Evolutionary conservation across 2,113 vertebrate species (phyloP).

Genomic region (Penelope pileata): DNA sequence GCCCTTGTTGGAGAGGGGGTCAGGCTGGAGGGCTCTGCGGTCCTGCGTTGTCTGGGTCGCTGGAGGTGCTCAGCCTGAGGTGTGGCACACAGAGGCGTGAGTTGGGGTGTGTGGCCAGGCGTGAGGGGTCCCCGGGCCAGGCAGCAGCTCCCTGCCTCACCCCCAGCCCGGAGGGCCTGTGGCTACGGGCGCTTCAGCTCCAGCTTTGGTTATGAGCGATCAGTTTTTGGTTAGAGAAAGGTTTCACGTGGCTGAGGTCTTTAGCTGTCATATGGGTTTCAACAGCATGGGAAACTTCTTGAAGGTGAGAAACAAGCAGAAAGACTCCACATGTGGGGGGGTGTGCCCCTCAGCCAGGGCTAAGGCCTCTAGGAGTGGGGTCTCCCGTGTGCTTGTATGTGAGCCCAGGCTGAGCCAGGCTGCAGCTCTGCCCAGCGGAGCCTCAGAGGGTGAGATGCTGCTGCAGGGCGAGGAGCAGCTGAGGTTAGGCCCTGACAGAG

Average conservation of each 20-base stretch:
- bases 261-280: neutral
- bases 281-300: neutral
- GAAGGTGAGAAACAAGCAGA: neutral
- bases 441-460: neutral
- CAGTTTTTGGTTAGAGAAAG: neutral
- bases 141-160: neutral
- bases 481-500: too few relatives aligned
- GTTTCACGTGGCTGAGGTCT: neutral
- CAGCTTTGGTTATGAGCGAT: neutral
- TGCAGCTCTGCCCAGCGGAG: fast-evolving
- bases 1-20: neutral
- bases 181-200: neutral
- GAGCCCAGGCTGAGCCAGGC: neutral
- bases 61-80: neutral
- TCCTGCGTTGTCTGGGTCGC: neutral
- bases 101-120: fast-evolving
- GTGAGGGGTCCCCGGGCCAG: fast-evolving
- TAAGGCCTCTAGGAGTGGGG: fast-evolving
- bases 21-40: neutral
- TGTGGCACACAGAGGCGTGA: too few relatives aligned
- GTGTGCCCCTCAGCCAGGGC: neutral
- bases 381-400: neutral
- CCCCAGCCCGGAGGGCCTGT: neutral
- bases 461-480: neutral
- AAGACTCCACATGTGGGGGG: fast-evolving